phyloP scores from a whole-genome alignment of 2,888 invertebrate genomes.

The Helicoverpa assulta region DNA sequence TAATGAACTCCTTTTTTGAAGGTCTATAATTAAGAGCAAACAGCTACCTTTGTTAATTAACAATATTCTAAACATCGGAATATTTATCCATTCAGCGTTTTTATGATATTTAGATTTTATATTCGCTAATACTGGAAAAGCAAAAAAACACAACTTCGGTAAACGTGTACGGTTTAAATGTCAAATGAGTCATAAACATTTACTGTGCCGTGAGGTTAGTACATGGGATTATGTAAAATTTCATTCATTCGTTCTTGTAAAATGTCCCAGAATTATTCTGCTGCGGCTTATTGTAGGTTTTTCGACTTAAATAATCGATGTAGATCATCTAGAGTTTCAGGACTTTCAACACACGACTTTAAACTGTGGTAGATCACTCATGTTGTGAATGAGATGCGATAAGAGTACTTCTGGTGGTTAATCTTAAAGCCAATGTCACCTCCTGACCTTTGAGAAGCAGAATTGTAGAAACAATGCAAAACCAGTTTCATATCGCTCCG shows the following conservation, averaged over 20 bases:
- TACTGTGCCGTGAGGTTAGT: slow-evolving; percentile 37
- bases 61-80: background rate
- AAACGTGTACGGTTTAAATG: slow-evolving; percentile 56
- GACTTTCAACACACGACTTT: too few relatives aligned
- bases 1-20: background rate
- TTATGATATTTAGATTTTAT: slow-evolving; percentile 19
- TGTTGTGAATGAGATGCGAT: background rate
- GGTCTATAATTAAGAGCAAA: slow-evolving; percentile 14
- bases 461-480: background rate
- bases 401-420: background rate
- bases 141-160: slow-evolving; percentile 34
- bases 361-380: background rate
- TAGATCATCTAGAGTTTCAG: background rate
- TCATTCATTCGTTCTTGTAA: background rate
- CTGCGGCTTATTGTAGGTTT: background rate
- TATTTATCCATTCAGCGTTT: background rate
- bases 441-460: background rate
- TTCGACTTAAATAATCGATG: background rate
- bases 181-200: slow-evolving; percentile 57
- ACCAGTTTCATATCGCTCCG: background rate
- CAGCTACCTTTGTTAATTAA: background rate
- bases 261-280: slow-evolving; percentile 2
- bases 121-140: slow-evolving; percentile 12
- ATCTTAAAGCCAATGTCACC: background rate
- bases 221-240: slow-evolving; percentile 10